phyloP scores from a whole-genome alignment of 64 coral and sea anemone genomes.

The Catalaphyllia jardinei region DNA sequence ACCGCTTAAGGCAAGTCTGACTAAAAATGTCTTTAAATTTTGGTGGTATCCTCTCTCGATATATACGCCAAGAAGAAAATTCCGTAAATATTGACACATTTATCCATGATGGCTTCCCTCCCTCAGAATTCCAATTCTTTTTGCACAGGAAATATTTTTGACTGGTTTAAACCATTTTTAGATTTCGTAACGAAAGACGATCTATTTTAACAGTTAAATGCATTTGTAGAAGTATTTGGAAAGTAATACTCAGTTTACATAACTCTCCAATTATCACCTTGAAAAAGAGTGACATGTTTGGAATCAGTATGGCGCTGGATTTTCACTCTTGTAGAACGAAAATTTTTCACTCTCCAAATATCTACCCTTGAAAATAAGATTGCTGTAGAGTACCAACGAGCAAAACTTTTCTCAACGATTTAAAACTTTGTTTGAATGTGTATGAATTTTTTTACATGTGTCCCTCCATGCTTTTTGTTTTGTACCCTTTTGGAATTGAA shows the following conservation, averaged over 20 bases:
- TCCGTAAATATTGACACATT: neutral
- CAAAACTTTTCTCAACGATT: no score
- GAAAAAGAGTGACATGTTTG: neutral
- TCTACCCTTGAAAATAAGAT: neutral
- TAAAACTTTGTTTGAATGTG: no score
- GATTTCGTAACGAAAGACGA: neutral
- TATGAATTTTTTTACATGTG: neutral
- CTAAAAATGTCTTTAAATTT: neutral
- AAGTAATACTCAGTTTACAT: slow-evolving; percentile 14
- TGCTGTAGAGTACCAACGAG: no score
- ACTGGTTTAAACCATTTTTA: slow-evolving; percentile 4
- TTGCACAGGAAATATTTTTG: slow-evolving; percentile 35
- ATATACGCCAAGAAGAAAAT: neutral
- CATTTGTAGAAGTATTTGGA: slow-evolving; percentile 4
- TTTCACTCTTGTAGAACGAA: neutral
- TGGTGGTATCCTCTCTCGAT: neutral
- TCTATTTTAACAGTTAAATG: slow-evolving; percentile 1
- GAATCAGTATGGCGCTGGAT: neutral
- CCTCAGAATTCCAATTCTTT: slow-evolving; percentile 1
- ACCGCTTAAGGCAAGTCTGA: neutral
- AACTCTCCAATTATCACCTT: slow-evolving; percentile 24
- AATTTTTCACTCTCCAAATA: neutral
- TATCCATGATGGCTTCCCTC: neutral
- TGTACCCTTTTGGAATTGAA: neutral
- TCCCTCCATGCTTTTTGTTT: neutral